Base-by-base conservation (phyloP, 2,888 invertebrate species). In the Leptopilina drosophilae region DNA sequence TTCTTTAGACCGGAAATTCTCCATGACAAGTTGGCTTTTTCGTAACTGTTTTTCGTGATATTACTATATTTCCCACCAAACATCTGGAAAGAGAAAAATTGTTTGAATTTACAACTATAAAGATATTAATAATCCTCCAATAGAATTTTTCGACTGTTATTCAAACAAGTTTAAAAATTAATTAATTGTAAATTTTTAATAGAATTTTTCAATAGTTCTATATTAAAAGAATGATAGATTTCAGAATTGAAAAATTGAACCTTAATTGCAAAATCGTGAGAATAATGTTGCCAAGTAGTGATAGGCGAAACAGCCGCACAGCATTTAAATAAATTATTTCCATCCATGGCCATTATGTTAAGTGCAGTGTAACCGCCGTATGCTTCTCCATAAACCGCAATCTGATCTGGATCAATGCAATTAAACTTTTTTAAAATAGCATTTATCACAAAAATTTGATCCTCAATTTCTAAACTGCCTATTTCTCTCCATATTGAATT, bases 341-440 rank as follows among this genome's bases (percentile, higher is more conserved):
- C 11, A 40, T 40, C 73, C 53, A 12, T 62, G 15, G 77, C 59
- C 40, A 77, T 53, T 9, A 81, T 53, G 33, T 77, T 78, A n/a
- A 80, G 78, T 1, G 69, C 81, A 69, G 77, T 59, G 49, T 80
- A 80, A 1, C 83, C 83, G 5, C 80, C 82, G 69, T 80, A 83
- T 12, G 6, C 76, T 12, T 79, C 49, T 8, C 78, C 81, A 26
- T 78, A 67, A 9, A 77, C 80, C 1, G 78, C 79, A 11, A 78
- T 75, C 1, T 15, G 11, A 7, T 56, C 49, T n/a, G 14, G 5
- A 49, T 64, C 78, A 40, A 82, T 64, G 11, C 81, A 81, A 8
- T n/a, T 12, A 7, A 73, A 46, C 8, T 46, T 9, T 15, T 66
- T 15, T 6, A 15, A 56, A 14, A 66, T 64, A 56, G 53, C n/a